Percentiles rank a stretch among this genome's conserved stretches.
phyloP scores from a whole-genome alignment of 2,797 vertebrate genomes.

The Bovichtus variegatus region DNA sequence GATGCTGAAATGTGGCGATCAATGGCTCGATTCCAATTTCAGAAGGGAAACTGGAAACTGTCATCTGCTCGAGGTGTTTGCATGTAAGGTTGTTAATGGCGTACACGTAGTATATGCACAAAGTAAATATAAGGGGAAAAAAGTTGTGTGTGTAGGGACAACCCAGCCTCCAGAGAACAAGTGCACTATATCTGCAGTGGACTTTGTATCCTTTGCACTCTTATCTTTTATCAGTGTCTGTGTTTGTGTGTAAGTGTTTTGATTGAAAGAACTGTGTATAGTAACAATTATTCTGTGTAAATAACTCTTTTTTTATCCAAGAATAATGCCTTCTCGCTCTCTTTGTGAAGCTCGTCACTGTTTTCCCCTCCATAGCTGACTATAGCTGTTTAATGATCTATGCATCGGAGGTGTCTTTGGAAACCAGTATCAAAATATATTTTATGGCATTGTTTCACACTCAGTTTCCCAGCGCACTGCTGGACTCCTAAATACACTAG shows the following conservation, averaged over 20 bases:
- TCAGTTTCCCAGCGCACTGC: constrained; percentile 10
- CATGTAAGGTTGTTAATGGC: constrained; percentile 47
- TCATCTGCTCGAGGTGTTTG: constrained; percentile 70
- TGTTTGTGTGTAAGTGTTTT: constrained; percentile 47
- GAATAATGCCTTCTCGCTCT: neutral
- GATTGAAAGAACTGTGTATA: constrained; percentile 27
- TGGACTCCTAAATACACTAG: constrained; percentile 16
- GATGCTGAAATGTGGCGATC: constrained; percentile 76
- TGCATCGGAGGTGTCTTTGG: constrained; percentile 29
- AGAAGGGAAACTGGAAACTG: constrained; percentile 76
- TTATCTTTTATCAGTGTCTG: neutral
- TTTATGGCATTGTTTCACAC: neutral
- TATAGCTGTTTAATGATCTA: constrained; percentile 12
- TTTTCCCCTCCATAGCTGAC: constrained; percentile 23
- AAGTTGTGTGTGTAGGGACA: neutral
- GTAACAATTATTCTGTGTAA: constrained; percentile 4
- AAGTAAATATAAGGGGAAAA: constrained; percentile 2
- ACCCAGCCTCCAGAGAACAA: constrained; percentile 1
- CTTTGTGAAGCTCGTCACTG: constrained; percentile 26
- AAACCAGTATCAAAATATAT: constrained; percentile 24
- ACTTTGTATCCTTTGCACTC: neutral
- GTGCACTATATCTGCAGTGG: neutral
- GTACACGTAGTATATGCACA: constrained; percentile 25
- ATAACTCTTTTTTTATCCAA: constrained; percentile 8
- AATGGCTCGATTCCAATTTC: constrained; percentile 73